These are phyloP conservation scores for Catharus bicknelli DNA, from an alignment of 2,113 vertebrate species.

Conservation along the genomic window DNA sequence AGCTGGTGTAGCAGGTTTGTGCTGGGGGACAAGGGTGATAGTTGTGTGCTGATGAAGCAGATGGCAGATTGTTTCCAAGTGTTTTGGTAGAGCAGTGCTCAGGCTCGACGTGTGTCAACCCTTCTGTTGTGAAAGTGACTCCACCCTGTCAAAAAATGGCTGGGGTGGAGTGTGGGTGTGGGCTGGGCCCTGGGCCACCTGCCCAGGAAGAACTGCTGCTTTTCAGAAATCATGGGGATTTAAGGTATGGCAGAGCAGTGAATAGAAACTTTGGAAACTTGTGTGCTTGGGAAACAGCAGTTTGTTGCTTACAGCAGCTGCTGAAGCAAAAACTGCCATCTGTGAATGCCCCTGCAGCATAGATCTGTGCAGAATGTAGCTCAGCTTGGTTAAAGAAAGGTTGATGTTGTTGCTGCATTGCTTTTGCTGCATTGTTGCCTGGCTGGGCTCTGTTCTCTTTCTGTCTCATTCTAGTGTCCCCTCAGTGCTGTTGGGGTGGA, in stretches of 20 bases:
- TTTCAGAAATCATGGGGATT: conserved; percentile 26
- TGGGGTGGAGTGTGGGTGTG: background rate
- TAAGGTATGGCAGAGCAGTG: background rate
- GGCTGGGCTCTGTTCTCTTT: background rate
- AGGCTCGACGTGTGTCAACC: conserved; percentile 29
- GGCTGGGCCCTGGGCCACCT: background rate
- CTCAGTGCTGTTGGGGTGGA: background rate
- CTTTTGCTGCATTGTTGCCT: background rate
- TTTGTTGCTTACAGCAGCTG: background rate
- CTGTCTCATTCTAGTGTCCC: background rate
- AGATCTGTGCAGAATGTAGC: background rate
- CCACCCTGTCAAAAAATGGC: conserved; percentile 53
- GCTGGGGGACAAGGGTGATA: background rate
- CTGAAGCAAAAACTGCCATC: background rate
- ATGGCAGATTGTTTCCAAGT: background rate
- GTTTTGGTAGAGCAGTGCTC: background rate
- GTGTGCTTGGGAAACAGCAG: background rate
- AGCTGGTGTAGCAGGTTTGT: conserved; percentile 32
- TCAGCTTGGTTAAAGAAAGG: background rate
- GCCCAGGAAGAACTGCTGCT: background rate
- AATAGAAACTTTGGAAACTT: background rate
- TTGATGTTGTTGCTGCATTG: background rate
- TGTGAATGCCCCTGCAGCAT: background rate
- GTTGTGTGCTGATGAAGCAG: conserved; percentile 28
- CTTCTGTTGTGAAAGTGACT: conserved; percentile 49